Evolutionary conservation across 2,113 vertebrate species (phyloP).

Genomic region (Burhinus bistriatus): DNA sequence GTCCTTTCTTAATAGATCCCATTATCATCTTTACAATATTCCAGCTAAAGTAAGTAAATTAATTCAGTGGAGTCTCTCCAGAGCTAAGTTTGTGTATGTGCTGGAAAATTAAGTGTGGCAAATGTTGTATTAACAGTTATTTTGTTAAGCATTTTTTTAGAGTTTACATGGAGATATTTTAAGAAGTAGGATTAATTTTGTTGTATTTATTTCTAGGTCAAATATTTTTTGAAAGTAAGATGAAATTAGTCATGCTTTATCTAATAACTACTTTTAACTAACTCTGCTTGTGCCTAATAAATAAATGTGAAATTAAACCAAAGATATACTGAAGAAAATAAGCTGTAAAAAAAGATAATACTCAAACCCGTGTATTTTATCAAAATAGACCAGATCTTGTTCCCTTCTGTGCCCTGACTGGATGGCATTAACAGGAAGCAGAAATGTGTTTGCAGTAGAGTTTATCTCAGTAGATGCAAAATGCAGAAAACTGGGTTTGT

Average conservation of each 20-base stretch:
- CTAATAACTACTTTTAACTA: background rate
- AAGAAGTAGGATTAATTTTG: conserved; percentile 12
- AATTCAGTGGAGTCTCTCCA: background rate
- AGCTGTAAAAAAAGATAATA: background rate
- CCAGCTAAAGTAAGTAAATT: conserved; percentile 26
- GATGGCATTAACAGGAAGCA: background rate
- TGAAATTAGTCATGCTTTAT: background rate
- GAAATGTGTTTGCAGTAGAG: background rate
- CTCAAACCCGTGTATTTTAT: background rate
- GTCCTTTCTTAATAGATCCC: conserved; percentile 16
- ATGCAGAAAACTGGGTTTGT: background rate
- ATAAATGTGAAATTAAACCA: background rate
- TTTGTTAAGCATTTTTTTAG: background rate
- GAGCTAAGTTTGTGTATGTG: background rate
- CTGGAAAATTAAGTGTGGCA: conserved; percentile 8
- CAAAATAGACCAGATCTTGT: background rate
- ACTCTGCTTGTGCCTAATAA: background rate
- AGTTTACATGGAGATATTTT: background rate
- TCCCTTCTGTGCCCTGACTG: background rate
- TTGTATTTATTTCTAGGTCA: background rate
- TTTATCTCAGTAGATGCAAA: background rate
- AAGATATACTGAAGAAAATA: background rate
- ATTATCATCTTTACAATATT: conserved; percentile 41
- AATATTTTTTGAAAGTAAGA: conserved; percentile 3
- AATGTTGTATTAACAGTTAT: background rate